Evolutionary conservation across 1,140 invertebrate genomes (phyloP), one percentile per base, ranked within the genome.

Genomic region (Drosophila kurseongensis): DNA sequence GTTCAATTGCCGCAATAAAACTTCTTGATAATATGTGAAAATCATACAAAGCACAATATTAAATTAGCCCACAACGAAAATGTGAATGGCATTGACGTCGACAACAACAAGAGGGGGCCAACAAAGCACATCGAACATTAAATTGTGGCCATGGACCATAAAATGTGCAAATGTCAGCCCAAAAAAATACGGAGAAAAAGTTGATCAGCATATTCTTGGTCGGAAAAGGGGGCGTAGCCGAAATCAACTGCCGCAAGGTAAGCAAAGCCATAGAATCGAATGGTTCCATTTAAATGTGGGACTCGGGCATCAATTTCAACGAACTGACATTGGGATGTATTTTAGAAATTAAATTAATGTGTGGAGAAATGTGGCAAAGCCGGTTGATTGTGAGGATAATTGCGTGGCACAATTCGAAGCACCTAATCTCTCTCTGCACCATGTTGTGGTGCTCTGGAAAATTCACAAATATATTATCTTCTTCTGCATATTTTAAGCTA

Each of bases 1-100:
- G 80, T 89, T 89, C 84, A 84, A 89, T 89, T 89, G 84, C 80
- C 76, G 84, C 85, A 89, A 89, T 89, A 89, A 89, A 89, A 89
- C 80, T 89, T 89, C 84, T 83, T 74, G 84, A 89, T 89, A 89
- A 89, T 89, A 89, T 89, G 84, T 89, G 84, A 89, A 89, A 89
- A 89, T 89, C 84, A 89, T 89, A 89, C 84, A 89, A 89, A 89
- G 84, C 84, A 89, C 84, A 89, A 89, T 89, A 89, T 89, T 89
- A 89, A 89, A 89, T 89, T 89, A 89, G 84, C 80, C 57, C 42
- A 71, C 51, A 77, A 69, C 67, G 58, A 75, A 67, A 88, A 78
- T 81, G 67, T 67, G 74, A 71, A 85, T 60, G 57, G 60, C 62
- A 72, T 58, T 72, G 68, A 66, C 42, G 58, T 16, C 32, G 18